Base-by-base conservation (phyloP, 1,140 invertebrate species). In the Diorhabda sublineata region DNA sequence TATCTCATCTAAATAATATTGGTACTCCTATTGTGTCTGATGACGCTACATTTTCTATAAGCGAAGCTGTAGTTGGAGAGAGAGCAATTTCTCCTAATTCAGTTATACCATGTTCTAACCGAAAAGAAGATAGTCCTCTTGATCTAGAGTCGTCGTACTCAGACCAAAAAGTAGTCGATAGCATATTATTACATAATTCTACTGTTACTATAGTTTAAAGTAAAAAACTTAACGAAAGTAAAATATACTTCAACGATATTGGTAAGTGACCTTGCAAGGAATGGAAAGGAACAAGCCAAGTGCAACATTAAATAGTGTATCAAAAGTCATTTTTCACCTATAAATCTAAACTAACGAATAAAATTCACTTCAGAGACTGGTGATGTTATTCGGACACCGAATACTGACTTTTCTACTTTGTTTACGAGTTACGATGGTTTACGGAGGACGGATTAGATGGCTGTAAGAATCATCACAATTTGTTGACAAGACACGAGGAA, bases 381-480 rank as follows among this genome's bases (percentile, higher is more conserved):
- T 11, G 11, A 11, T 11, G 11, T 11, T 11, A 11, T 11, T 11
- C 11, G 11, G 11, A 11, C 11, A 11, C 11, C 11, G 11, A 11
- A 11, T 11, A 3, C 58, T 47, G 64, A 57, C 64, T 66, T 57
- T 66, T 66, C 64, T 66, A 3, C 57, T 66, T 66, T 58, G 64
- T 66, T 66, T 66, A 3, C 52, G 57, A 66, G 44, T n/a, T n/a
- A 56, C 52, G 6, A 56, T n/a, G 52, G 52, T 56, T 56, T 56
- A 56, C 52, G n/a, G n/a, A 56, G n/a, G 52, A 56, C 52, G 52
- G 52, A 56, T 56, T 56, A 56, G 52, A 56, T 56, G 52, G 57
- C 64, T 66, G 64, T 57, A 66, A 66, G 64, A 66, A 66, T 66
- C 45, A 44, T 44, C 3, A 66, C 64, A 66, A 66, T 66, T 66